phyloP scores from a whole-genome alignment of 2,888 invertebrate species.

The Apotomis turbidana region DNA sequence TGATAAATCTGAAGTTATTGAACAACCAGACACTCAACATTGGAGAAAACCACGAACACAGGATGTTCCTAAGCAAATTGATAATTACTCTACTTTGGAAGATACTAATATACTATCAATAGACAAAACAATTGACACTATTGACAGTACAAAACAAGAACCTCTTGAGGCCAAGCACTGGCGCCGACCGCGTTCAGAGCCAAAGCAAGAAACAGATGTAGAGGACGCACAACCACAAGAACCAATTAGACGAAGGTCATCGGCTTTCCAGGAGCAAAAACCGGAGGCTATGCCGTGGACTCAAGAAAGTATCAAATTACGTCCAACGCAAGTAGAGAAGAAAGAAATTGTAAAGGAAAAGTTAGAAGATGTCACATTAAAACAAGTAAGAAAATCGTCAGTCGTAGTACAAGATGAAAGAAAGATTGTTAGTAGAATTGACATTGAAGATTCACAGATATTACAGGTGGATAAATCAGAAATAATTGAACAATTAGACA shows the following conservation, averaged over 20 bases:
- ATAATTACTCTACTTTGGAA: slow-evolving; percentile 50
- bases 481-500: slow-evolving; percentile 45
- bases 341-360: slow-evolving; percentile 81
- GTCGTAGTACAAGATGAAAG: slow-evolving; percentile 73
- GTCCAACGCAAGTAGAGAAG: slow-evolving; percentile 85
- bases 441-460: neutral
- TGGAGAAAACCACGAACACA: slow-evolving; percentile 43
- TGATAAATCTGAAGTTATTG: slow-evolving; percentile 23
- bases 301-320: slow-evolving; percentile 85
- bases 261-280: slow-evolving; percentile 53
- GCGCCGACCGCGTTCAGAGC: slow-evolving; percentile 45
- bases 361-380: slow-evolving; percentile 73
- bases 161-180: slow-evolving; percentile 43
- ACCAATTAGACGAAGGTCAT: slow-evolving; percentile 26
- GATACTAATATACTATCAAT: slow-evolving; percentile 27
- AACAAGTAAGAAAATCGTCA: slow-evolving; percentile 67
- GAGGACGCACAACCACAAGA: slow-evolving; percentile 36
- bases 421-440: neutral
- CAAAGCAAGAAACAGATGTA: slow-evolving; percentile 41
- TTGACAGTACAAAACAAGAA: slow-evolving; percentile 37
- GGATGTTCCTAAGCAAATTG: slow-evolving; percentile 45
- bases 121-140: slow-evolving; percentile 23
- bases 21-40: slow-evolving; percentile 41
- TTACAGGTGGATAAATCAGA: slow-evolving; percentile 47
- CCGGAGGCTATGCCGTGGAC: slow-evolving; percentile 82